These are phyloP conservation scores for Setophaga kirtlandii DNA, from an alignment of 2,113 vertebrate genomes.

Conservation along the genomic window DNA sequence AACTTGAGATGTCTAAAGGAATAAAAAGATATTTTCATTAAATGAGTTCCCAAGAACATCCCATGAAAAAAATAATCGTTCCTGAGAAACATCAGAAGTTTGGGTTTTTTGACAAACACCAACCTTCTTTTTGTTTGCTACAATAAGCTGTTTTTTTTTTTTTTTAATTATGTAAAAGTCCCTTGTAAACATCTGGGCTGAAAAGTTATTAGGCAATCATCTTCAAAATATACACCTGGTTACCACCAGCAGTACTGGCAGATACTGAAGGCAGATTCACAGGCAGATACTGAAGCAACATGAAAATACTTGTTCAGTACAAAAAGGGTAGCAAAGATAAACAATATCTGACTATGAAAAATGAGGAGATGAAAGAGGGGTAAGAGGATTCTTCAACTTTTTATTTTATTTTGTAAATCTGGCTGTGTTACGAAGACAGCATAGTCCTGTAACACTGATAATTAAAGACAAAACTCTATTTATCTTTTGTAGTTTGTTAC, in stretches of 20 bases:
- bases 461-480: not conserved
- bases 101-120: not conserved
- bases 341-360: not conserved
- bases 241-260: not conserved
- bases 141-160: not conserved
- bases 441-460: not conserved
- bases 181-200: not conserved
- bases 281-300: not conserved
- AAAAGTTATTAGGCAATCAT: not conserved
- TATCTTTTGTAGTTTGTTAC: not conserved
- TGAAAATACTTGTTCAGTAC: not conserved
- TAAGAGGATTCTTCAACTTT: not conserved
- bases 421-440: not conserved
- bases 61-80: not conserved
- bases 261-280: not conserved
- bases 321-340: not conserved
- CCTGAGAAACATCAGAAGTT: not conserved
- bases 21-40: slow-evolving; percentile 32
- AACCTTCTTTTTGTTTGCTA: not conserved
- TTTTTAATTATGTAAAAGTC: not conserved
- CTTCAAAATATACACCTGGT: not conserved
- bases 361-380: not conserved
- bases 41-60: not conserved
- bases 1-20: slow-evolving; percentile 74
- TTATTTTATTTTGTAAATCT: not conserved